Conservation (phyloP, 2,797 vertebrate genomes). For the Taeniopygia guttata region DNA sequence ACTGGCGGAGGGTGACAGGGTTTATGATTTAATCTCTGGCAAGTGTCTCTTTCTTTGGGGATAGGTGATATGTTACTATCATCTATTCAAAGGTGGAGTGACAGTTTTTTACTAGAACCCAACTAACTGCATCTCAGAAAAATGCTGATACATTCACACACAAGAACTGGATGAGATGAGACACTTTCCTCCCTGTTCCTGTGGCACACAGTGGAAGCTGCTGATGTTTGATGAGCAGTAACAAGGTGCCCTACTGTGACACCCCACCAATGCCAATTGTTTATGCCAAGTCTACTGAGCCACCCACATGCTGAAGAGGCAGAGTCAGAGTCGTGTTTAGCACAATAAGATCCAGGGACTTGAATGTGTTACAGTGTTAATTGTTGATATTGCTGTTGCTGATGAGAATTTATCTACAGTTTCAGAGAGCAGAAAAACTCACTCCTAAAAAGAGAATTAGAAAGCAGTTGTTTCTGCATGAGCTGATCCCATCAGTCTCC, state of each 20-base stretch:
- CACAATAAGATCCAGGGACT: background rate
- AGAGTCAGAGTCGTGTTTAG: conserved; percentile 25
- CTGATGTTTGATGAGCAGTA: conserved; percentile 73
- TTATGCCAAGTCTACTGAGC: conserved; percentile 62
- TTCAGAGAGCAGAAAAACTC: background rate
- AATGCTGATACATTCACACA: conserved; percentile 63
- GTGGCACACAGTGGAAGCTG: conserved; percentile 47
- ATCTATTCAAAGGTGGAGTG: conserved; percentile 64
- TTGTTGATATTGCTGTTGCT: background rate
- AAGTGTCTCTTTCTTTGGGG: conserved; percentile 22
- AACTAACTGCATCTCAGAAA: conserved; percentile 61
- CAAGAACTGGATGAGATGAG: conserved; percentile 46
- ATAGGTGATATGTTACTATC: conserved; percentile 32
- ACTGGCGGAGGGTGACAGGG: background rate
- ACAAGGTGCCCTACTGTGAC: conserved; percentile 72
- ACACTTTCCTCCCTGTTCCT: conserved; percentile 50
- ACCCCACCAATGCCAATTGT: conserved; percentile 56
- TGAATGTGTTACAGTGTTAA: background rate
- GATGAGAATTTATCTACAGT: background rate
- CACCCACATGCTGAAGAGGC: conserved; percentile 28
- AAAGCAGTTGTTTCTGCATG: background rate
- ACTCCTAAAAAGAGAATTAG: background rate
- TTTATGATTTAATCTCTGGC: conserved; percentile 47
- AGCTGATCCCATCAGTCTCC: background rate
- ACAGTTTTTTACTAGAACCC: conserved; percentile 36